Evolutionary conservation across 2,888 invertebrate species (phyloP), one percentile per base, ranked within the genome.

Genomic region (Drosophila neotestacea): DNA sequence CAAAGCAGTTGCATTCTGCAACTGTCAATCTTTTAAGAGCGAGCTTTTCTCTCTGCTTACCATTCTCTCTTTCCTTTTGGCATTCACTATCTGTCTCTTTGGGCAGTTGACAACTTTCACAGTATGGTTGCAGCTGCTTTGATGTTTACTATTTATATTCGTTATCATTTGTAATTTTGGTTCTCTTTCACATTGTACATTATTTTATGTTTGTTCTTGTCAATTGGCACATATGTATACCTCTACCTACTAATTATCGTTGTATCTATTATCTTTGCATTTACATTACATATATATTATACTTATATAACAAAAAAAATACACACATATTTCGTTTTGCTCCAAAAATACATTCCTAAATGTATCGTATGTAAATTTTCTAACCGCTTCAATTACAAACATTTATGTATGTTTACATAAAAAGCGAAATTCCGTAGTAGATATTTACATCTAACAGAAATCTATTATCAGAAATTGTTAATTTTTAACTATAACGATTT

Each of bases 251-350:
- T 85, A 88, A 81, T 79, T 89, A 84, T 73, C 74, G 76, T 87
- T 87, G 87, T 87, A 84, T 69, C 84, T 86, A 85, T 83, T 76
- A 73, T 73, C 69, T 72, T 61, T 71, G 79, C 87, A 86, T 88
- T 79, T 64, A 69, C 76, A 77, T 79, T 34, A 54, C 39, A 41
- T 34, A 28, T 32, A 32, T 32, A 34, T 16, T 48, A 22, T 22
- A 55, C 32, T 22, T 38, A 54, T 22, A 16, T 22, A 39, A 36
- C 42, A 55, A 46, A 61, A 46, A 42, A 72, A 56, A 46, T 59
- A 78, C 44, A 61, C 62, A 52, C 59, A 63, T 54, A 63, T 61
- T 72, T 62, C 66, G 63, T 80, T 76, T 62, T 65, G 68, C 69
- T 70, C 60, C 36, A 56, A 65, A 16, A 51, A 46, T 73, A 58